phyloP scores from a whole-genome alignment of 2,888 invertebrate genomes.

The Theretra japonica region DNA sequence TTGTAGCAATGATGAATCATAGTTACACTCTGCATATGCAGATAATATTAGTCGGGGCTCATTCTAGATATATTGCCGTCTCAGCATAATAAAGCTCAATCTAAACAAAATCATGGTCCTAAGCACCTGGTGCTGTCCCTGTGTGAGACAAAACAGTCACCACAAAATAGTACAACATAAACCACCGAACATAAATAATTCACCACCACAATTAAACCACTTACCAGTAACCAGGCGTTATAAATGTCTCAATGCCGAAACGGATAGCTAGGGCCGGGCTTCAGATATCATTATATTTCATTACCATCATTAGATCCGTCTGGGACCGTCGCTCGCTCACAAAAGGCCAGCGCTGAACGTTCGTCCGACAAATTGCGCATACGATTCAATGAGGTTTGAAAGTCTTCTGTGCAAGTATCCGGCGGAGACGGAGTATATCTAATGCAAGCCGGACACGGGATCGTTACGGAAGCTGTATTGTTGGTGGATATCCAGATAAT shows the following conservation, averaged over 20 bases:
- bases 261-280: constrained; percentile 36
- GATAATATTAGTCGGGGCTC: no score
- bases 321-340: constrained; percentile 51
- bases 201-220: not conserved
- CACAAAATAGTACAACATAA: not conserved
- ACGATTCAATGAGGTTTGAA: constrained; percentile 66
- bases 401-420: constrained; percentile 53
- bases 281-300: constrained; percentile 62
- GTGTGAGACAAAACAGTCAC: no score
- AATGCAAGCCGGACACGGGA: constrained; percentile 8
- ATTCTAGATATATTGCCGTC: no score
- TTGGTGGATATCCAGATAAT: not conserved
- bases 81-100: no score
- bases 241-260: not conserved
- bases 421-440: constrained; percentile 52
- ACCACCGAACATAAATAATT: not conserved
- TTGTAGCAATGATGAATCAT: no score
- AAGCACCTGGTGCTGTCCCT: no score
- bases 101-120: no score
- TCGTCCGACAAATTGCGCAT: constrained; percentile 66
- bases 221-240: constrained; percentile 11
- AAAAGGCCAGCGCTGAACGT: constrained; percentile 55
- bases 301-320: constrained; percentile 59
- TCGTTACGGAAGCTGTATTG: not conserved
- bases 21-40: no score